Base-by-base conservation (phyloP, 2,113 vertebrate species). In the Brachirus orientalis region DNA sequence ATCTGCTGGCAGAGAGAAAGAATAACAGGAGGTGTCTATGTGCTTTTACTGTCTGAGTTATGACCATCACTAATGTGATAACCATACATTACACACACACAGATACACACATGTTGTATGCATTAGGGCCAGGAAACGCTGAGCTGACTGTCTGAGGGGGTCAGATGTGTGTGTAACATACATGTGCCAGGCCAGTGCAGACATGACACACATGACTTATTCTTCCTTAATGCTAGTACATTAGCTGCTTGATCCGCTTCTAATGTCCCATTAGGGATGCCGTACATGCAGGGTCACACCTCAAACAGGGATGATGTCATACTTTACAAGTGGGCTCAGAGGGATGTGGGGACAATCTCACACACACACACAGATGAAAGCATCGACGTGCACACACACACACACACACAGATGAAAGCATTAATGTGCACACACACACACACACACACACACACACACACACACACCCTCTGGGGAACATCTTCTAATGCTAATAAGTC, bases 191-290 rank as follows among this genome's bases (percentile, higher is more conserved):
- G 50, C 62, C 54, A 36, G 63, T 52, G 47, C 69, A 88, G 63
- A 82, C 65, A 79, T 75, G 74, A 83, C 72, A 88, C 73, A 81
- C 64, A 84, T 78, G 85, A 87, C 86, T 85, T 80, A 88, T 89
- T 93, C 88, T 72, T 77, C 82, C 51, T 86, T 88, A 84, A 86
- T 85, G 84, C 82, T 78, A 75, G 52, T 75, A 84, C 87, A 90
- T 89, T 84, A 89, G 81, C 59, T 8, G 73, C 58, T 83, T 92
- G 90, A 93, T 92, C 90, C 83, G 71, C 91, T 90, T 90, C 90
- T 94, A 92, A 94, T 93, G 88, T 86, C 91, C 91, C 93, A 88
- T 94, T 93, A 93, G 88, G 88, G 88, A 86, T 81, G 86, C 80
- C 88, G 71, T 88, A 91, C 90, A 89, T 89, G 86, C 57, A 88